phyloP scores from a whole-genome alignment of 2,888 invertebrate species.

The Venustoraphidia nigricollis region DNA sequence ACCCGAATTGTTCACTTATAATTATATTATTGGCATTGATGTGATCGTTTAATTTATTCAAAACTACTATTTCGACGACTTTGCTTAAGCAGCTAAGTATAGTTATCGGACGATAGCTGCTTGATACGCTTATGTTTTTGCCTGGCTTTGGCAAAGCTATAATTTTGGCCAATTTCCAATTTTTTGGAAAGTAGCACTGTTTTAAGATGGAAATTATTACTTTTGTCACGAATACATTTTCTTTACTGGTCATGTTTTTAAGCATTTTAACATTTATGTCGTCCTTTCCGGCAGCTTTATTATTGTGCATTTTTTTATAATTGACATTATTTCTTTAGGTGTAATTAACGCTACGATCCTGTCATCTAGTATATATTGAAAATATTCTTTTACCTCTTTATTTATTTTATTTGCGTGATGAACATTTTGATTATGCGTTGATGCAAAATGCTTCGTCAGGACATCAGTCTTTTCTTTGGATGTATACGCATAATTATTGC shows the following conservation, averaged over 20 bases:
- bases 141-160: constrained; percentile 13
- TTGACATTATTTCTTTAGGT: constrained; percentile 8
- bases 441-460: neutral
- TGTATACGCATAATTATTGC: too few relatives aligned
- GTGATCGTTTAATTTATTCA: too few relatives aligned
- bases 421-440: neutral
- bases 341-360: neutral
- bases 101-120: constrained; percentile 14
- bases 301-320: constrained; percentile 8
- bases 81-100: constrained; percentile 9
- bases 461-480: too few relatives aligned
- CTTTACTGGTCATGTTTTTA: constrained; percentile 13
- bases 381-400: neutral
- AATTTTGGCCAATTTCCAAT: constrained; percentile 13
- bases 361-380: neutral
- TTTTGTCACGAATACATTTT: constrained; percentile 9
- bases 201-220: constrained; percentile 10
- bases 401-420: neutral
- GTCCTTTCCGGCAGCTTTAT: constrained; percentile 12
- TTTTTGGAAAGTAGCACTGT: constrained; percentile 10
- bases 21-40: too few relatives aligned
- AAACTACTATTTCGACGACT: too few relatives aligned
- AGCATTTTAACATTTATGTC: too few relatives aligned
- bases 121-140: constrained; percentile 8
- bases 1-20: too few relatives aligned